These are phyloP conservation scores for Allophyes oxyacanthae DNA, from an alignment of 2,888 invertebrate species.

Conservation along the genomic window DNA sequence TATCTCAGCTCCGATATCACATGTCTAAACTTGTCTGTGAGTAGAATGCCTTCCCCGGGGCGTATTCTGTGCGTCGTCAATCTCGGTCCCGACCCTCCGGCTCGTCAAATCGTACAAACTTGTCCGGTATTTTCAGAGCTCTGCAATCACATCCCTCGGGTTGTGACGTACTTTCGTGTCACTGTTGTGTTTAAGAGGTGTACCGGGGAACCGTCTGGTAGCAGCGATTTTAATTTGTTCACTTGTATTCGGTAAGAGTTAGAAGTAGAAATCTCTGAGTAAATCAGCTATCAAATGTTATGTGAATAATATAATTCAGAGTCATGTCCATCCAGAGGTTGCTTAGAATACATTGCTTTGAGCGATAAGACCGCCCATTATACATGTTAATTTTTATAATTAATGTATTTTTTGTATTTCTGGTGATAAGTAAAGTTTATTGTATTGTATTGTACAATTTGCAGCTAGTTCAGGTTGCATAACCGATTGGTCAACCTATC, in stretches of 20 bases:
- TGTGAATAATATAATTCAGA: too few species aligned
- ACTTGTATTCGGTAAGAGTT: neutral
- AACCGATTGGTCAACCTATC: too few species aligned
- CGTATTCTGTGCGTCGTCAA: slow-evolving; percentile 47
- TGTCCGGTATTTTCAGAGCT: slow-evolving; percentile 40
- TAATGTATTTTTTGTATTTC: too few species aligned
- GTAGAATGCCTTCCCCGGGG: slow-evolving; percentile 46
- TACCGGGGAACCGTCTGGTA: slow-evolving; percentile 1
- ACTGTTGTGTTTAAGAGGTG: slow-evolving; percentile 17
- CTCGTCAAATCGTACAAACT: slow-evolving; percentile 48
- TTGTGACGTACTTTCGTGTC: slow-evolving; percentile 23
- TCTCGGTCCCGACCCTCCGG: slow-evolving; percentile 33
- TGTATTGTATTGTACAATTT: too few species aligned
- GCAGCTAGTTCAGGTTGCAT: too few species aligned
- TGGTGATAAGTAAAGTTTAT: too few species aligned
- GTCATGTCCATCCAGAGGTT: too few species aligned
- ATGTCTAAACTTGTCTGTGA: slow-evolving; percentile 35
- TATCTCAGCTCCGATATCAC: slow-evolving; percentile 40
- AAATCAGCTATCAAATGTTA: too few species aligned
- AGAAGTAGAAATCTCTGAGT: too few species aligned
- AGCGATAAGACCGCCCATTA: too few species aligned
- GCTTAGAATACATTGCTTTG: too few species aligned
- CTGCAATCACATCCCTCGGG: slow-evolving; percentile 31
- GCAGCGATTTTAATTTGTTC: neutral
- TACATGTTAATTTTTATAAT: too few species aligned